Base-by-base conservation (phyloP, 2,888 invertebrate genomes). In the Yponomeuta sedellus region DNA sequence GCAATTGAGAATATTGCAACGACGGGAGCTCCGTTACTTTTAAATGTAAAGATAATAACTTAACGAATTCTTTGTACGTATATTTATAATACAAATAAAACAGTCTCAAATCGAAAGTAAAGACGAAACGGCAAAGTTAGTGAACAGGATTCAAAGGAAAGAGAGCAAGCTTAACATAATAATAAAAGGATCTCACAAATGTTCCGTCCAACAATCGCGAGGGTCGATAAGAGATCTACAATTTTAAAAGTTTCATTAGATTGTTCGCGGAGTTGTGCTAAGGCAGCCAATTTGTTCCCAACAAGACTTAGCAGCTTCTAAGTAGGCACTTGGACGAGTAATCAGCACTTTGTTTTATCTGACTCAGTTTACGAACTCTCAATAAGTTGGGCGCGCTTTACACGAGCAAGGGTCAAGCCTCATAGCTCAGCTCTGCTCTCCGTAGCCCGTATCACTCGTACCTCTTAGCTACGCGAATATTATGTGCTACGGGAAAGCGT, bases 331-430 rank as follows among this genome's bases (percentile, higher is more conserved):
- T 52, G 44, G 44, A 52, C 16, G 44, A 52, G 44, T 52, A 52
- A 52, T 52, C 44, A 52, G 44, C 44, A 16, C 44, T 52, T 52
- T 52, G 44, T 52, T 52, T 52, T 52, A 52, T 52, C 44, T 52
- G 44, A 52, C 5, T 52, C 44, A 52, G 44, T 16, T 12, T 16
- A 52, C 16, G 16, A 52, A 52, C 44, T 52, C 16, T 52, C 44
- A 52, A 52, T 52, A 52, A 16, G 16, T 52, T 52, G 16, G 44
- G 16, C 44, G 44, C 44, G 16, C 44, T 52, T 16, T 52, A 16
- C 4, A 6, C 5, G 12, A 52, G 5, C 16, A 34, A 34, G 34
- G 34, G 8, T 34, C 34, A 34, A 34, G 34, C 8, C 34, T 8
- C 34, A 34, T 8, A 34, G 34, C 34, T 34, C 34, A 34, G 34